phyloP scores from a whole-genome alignment of 2,888 invertebrate genomes.

The Parascotia fuliginaria region DNA sequence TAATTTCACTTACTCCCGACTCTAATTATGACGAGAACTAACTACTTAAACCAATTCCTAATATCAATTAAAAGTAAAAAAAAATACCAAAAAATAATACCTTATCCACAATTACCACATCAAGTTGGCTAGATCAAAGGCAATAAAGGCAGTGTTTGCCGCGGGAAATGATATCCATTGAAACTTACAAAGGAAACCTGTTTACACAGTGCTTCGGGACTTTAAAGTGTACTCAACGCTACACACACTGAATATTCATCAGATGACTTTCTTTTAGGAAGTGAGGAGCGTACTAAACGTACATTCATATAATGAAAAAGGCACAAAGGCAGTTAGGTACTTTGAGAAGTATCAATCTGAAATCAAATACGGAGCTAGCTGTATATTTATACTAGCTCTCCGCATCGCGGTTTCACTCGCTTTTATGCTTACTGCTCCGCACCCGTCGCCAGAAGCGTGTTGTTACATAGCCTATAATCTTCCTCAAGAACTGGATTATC shows the following conservation, averaged over 20 bases:
- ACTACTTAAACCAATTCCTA: too few relatives aligned
- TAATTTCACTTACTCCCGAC: too few relatives aligned
- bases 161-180: slow-evolving; percentile 50
- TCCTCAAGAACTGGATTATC: too few relatives aligned
- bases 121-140: slow-evolving; percentile 36
- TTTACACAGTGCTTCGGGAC: slow-evolving; percentile 18
- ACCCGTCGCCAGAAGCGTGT: too few relatives aligned
- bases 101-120: slow-evolving; percentile 9
- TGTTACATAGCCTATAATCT: too few relatives aligned
- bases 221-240: slow-evolving; percentile 15
- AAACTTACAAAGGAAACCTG: slow-evolving; percentile 30
- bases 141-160: slow-evolving; percentile 48
- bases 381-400: too few relatives aligned
- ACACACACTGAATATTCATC: slow-evolving; percentile 9
- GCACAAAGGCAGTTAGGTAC: not conserved
- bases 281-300: not conserved
- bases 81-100: not conserved
- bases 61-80: not conserved
- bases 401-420: too few relatives aligned
- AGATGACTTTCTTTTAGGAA: slow-evolving; percentile 1
- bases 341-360: not conserved
- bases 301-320: not conserved
- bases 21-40: too few relatives aligned
- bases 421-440: too few relatives aligned
- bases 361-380: not conserved